Base-by-base conservation (phyloP, 2,797 vertebrate species). In the Malurus splendens region DNA sequence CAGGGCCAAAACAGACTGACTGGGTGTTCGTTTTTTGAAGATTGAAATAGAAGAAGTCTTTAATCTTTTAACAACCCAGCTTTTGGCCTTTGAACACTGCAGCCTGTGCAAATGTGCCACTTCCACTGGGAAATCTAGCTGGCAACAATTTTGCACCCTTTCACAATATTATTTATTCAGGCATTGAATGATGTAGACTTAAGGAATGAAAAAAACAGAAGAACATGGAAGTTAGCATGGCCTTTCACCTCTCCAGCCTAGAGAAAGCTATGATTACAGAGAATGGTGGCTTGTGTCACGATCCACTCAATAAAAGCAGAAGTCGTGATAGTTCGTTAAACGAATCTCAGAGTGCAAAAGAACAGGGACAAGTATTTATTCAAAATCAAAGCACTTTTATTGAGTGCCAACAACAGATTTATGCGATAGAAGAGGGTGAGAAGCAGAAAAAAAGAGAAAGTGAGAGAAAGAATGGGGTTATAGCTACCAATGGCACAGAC, bases 111-210 rank as follows among this genome's bases (percentile, higher is more conserved):
- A 86, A 81, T 56, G 66, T 60, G 67, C 36, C 20, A 22, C 13
- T 13, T 89, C 87, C 65, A 56, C 56, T 74, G 85, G 80, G 80
- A 94, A 89, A 95, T 82, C 18, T 47, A 51, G 44, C 73, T 73
- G 75, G 42, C 82, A 79, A 51, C 14, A 41, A 30, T 86, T 93
- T 92, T 90, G 18, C 56, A 33, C 62, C 45, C 11, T 73, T 90
- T 84, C 60, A 45, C 54, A 51, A 13, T 48, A 64, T 61, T 83
- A 66, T 89, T 89, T 93, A 33, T 73, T 78, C 45, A 64, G 36
- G 7, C 22, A 39, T 25, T 42, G 59, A 87, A 81, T 44, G 13
- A 51, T 57, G 59, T 1, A 73, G 90, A 81, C 28, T 39, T 39
- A 71, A 27, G 42, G 19, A 89, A 75, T 38, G 13, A 48, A 80